phyloP scores from a whole-genome alignment of 2,888 invertebrate species.

The Polyploca ridens region DNA sequence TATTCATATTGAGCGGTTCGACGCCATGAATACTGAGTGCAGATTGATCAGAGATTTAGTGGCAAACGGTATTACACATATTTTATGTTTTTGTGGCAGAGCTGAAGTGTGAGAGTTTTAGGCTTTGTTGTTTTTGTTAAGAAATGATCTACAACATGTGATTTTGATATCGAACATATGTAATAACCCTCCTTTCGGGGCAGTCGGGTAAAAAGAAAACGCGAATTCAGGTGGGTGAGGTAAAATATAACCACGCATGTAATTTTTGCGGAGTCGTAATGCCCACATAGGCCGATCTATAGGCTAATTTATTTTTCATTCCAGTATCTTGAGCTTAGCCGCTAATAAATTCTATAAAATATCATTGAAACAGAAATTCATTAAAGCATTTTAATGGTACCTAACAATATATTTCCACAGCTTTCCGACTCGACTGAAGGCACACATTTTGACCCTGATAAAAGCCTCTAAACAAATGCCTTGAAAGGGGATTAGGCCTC shows the following conservation, averaged over 20 bases:
- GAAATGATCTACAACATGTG: neutral
- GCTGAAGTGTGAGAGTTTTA: too few species aligned
- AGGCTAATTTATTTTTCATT: too few species aligned
- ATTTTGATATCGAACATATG: too few species aligned
- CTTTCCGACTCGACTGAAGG: conserved; percentile 19
- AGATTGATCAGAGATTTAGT: conserved; percentile 27
- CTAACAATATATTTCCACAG: conserved; percentile 13
- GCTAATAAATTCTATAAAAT: too few species aligned
- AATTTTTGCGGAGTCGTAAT: too few species aligned
- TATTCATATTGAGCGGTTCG: conserved; percentile 30
- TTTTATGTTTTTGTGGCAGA: neutral
- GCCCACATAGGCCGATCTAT: too few species aligned
- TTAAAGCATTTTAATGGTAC: neutral
- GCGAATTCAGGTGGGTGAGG: too few species aligned
- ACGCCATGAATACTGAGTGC: conserved; percentile 27
- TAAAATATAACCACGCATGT: too few species aligned
- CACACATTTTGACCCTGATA: conserved; percentile 32
- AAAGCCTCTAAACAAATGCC: conserved; percentile 38
- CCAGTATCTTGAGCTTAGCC: too few species aligned
- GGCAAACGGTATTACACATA: neutral
- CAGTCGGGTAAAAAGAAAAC: too few species aligned
- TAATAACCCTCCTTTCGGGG: too few species aligned
- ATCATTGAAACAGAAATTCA: neutral
- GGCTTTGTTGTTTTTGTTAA: neutral
- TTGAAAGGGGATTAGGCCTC: conserved; percentile 37